Percentiles rank a stretch among this genome's conserved stretches.
Evolutionary conservation across 2,797 vertebrate species (phyloP).

Genomic region (Gymnoscopelus microlampas): DNA sequence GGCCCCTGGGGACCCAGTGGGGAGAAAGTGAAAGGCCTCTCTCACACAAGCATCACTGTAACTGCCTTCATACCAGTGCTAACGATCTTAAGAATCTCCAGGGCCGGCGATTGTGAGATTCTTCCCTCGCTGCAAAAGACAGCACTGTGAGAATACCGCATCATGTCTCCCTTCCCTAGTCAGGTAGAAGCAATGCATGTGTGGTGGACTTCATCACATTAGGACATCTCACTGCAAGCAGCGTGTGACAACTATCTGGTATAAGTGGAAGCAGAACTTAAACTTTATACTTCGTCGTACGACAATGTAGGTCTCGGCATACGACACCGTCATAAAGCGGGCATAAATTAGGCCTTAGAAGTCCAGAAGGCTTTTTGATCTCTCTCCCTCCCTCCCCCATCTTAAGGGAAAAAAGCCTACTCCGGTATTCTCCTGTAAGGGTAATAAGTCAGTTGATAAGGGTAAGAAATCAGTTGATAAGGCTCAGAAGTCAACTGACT

Average conservation of each 20-base stretch:
- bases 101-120: conserved; percentile 28
- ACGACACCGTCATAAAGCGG: too few species aligned
- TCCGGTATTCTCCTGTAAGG: too few species aligned
- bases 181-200: conserved; percentile 17
- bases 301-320: too few species aligned
- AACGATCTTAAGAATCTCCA: conserved; percentile 28
- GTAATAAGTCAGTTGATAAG: too few species aligned
- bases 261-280: conserved; percentile 12
- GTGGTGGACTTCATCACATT: conserved; percentile 15
- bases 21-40: conserved; percentile 14
- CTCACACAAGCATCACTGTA: conserved; percentile 7
- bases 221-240: conserved; percentile 20
- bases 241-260: neutral
- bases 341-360: too few species aligned
- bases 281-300: too few species aligned
- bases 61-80: conserved; percentile 27
- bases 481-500: too few species aligned
- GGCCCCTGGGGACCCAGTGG: conserved; percentile 40
- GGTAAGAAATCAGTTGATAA: too few species aligned
- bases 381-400: too few species aligned
- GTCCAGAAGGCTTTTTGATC: too few species aligned
- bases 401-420: too few species aligned
- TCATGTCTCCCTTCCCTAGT: conserved; percentile 20
- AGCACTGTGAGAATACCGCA: conserved; percentile 7
- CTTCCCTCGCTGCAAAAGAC: conserved; percentile 20